These are phyloP conservation scores for Megamerina dolium DNA, from an alignment of 2,888 invertebrate species.

Conservation along the genomic window DNA sequence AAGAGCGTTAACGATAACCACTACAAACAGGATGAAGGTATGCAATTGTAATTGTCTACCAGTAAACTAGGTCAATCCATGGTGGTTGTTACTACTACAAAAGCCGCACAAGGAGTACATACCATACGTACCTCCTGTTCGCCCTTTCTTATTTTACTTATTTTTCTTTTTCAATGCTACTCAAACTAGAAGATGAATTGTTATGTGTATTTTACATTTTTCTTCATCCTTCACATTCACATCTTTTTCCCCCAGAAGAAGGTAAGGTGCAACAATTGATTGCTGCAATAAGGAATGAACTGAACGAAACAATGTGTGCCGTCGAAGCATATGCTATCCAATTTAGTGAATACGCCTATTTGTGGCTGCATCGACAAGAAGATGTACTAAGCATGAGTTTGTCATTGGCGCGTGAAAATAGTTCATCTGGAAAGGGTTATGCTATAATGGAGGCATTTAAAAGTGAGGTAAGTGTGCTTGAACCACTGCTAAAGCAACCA, in stretches of 20 bases:
- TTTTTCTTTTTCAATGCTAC: not conserved
- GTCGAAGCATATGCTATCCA: slow-evolving; percentile 35
- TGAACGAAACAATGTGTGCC: slow-evolving; percentile 31
- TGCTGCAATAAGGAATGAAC: slow-evolving; percentile 28
- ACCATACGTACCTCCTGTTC: slow-evolving; percentile 2
- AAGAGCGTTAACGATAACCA: too few relatives aligned
- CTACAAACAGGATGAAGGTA: slow-evolving; percentile 3
- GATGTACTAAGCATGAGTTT: slow-evolving; percentile 32
- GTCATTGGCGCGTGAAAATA: slow-evolving; percentile 25
- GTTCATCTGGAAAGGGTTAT: slow-evolving; percentile 30
- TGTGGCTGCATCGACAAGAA: slow-evolving; percentile 36
- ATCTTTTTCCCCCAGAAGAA: slow-evolving; percentile 12
- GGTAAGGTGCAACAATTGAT: slow-evolving; percentile 31
- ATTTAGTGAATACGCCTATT: slow-evolving; percentile 38
- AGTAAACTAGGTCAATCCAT: not conserved
- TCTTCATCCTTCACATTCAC: not conserved
- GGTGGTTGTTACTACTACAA: not conserved
- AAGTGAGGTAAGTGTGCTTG: slow-evolving; percentile 34
- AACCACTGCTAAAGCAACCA: too few relatives aligned
- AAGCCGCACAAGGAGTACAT: slow-evolving; percentile 14
- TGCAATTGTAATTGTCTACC: not conserved
- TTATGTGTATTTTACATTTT: slow-evolving; percentile 1
- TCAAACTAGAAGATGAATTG: not conserved
- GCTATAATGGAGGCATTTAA: slow-evolving; percentile 43
- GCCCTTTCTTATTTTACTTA: not conserved